A percentile compares a stretch with the other conserved stretches of the same genome.
Conservation (phyloP, 1,140 invertebrate genomes). For the Drosophila funebris region DNA sequence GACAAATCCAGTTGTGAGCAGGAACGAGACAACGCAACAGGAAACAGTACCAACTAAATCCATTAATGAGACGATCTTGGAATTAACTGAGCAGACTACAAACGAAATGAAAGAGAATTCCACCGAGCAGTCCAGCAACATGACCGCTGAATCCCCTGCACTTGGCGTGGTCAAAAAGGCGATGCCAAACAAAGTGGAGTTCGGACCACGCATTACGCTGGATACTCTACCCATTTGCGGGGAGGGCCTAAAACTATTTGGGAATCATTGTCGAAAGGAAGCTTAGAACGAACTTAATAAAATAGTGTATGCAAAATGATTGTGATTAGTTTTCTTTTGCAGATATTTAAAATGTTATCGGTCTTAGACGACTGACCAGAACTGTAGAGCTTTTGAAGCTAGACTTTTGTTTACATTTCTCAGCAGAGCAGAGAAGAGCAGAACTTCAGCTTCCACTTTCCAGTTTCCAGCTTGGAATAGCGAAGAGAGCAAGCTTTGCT, state of each 20-base stretch:
- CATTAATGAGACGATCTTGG: neutral
- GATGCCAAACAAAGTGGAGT: neutral
- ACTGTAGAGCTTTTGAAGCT: conserved; percentile 16
- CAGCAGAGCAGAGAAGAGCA: neutral
- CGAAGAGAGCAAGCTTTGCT: neutral
- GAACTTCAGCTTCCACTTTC: conserved; percentile 11
- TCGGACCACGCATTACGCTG: conserved; percentile 52
- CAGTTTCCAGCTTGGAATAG: conserved; percentile 25
- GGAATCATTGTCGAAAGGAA: conserved; percentile 43
- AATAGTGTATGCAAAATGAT: neutral
- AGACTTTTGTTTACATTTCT: conserved; percentile 18
- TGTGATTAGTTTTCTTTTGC: neutral
- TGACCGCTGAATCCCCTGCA: neutral
- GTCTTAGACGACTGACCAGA: neutral
- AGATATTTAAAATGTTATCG: too few species aligned
- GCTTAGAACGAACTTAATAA: conserved; percentile 22
- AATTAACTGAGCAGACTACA: neutral
- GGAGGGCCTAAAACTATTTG: conserved; percentile 30
- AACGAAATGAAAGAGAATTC: neutral
- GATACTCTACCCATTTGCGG: conserved; percentile 39
- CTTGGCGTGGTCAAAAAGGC: neutral
- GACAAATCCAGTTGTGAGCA: neutral
- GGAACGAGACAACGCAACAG: neutral
- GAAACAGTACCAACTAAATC: neutral
- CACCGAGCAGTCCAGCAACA: neutral